phyloP scores from a whole-genome alignment of 2,797 vertebrate genomes.

The Numenius phaeopus region DNA sequence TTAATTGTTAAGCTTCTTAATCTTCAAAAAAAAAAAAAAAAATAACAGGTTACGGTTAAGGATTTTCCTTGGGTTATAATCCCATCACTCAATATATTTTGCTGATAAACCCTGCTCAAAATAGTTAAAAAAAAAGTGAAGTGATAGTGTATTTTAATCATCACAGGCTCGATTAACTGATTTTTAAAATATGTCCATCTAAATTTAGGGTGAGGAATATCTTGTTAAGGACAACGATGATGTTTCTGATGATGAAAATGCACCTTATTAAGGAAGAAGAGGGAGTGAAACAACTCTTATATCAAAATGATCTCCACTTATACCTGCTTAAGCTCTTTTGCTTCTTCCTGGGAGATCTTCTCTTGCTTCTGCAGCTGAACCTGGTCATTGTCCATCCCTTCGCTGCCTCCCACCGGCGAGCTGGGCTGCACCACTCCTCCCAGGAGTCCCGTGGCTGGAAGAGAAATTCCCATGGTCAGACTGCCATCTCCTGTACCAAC shows the following conservation, averaged over 20 bases:
- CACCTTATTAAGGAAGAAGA: not conserved
- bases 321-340: constrained; percentile 93
- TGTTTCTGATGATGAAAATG: not conserved
- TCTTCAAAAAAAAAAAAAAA: not conserved
- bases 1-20: not conserved
- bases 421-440: constrained; percentile 74
- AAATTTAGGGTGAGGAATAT: not conserved
- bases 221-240: not conserved
- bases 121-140: not conserved
- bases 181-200: not conserved
- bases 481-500: not conserved
- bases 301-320: not conserved
- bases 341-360: constrained; percentile 86
- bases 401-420: constrained; percentile 74
- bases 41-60: not conserved
- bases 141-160: not conserved
- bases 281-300: not conserved
- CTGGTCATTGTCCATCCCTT: constrained; percentile 65
- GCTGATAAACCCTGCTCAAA: not conserved
- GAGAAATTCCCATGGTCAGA: constrained; percentile 29
- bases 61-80: not conserved
- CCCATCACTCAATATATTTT: not conserved
- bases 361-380: constrained; percentile 84
- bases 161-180: not conserved
- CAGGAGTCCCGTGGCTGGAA: constrained; percentile 78